Percentiles rank a stretch among this genome's conserved stretches.
These are phyloP conservation scores for Phasia obesa DNA, from an alignment of 2,888 invertebrate genomes.

Conservation along the genomic window DNA sequence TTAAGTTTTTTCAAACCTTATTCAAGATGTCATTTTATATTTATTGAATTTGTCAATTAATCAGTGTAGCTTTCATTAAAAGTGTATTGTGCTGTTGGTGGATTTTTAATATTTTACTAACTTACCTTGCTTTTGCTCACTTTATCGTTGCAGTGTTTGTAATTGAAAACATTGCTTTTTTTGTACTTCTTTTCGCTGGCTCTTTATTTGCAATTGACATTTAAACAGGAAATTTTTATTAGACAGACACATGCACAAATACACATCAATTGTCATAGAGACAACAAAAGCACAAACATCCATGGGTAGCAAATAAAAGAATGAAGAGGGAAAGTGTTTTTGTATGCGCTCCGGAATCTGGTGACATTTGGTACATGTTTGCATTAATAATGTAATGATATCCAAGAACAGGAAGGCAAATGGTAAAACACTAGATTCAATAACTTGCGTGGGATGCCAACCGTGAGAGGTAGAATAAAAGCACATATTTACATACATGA, in stretches of 20 bases:
- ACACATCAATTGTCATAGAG: neutral
- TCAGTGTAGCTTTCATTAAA: no score
- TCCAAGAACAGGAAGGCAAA: neutral
- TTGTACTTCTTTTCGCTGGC: neutral
- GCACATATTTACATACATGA: neutral
- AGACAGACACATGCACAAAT: neutral
- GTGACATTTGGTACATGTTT: no score
- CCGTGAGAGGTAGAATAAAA: neutral
- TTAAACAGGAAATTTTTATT: constrained; percentile 32
- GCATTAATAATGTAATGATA: neutral
- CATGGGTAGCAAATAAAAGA: no score
- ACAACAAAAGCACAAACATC: neutral
- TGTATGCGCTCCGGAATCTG: no score
- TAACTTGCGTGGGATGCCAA: constrained; percentile 10
- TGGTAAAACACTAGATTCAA: neutral
- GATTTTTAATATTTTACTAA: no score
- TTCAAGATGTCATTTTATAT: no score
- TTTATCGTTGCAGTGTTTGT: neutral
- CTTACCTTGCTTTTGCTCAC: neutral
- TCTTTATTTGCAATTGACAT: constrained; percentile 40
- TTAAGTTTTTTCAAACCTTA: no score
- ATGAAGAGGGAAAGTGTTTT: no score
- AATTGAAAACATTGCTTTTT: neutral
- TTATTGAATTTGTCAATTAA: no score
- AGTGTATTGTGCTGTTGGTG: no score